phyloP scores from a whole-genome alignment of 1,140 invertebrate genomes.

The Bombus sibiricus region DNA sequence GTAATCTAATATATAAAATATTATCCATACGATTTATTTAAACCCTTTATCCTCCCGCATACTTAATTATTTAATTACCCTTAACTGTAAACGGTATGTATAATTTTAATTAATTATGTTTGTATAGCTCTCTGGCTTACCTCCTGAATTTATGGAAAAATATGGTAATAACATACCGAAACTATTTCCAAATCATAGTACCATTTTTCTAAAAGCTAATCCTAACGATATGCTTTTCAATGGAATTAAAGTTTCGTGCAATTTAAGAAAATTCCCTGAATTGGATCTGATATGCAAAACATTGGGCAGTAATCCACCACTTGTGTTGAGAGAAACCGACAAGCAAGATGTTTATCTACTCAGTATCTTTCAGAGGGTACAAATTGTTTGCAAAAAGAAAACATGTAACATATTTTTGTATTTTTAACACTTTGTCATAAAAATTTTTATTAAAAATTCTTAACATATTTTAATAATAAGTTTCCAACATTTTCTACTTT shows the following conservation, averaged over 20 bases:
- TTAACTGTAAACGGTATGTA: not conserved
- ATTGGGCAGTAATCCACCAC: constrained; percentile 43
- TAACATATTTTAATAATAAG: too few relatives aligned
- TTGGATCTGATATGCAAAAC: constrained; percentile 57
- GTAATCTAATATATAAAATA: too few relatives aligned
- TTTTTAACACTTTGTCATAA: not conserved
- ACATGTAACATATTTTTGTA: not conserved
- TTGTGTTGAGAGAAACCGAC: constrained; percentile 47
- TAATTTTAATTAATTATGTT: not conserved
- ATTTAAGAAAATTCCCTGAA: constrained; percentile 49
- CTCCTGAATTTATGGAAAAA: constrained; percentile 41
- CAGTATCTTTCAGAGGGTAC: constrained; percentile 66
- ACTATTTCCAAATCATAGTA: constrained; percentile 54
- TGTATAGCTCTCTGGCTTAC: constrained; percentile 33
- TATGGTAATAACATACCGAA: constrained; percentile 56
- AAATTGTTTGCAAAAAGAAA: not conserved
- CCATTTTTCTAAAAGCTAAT: constrained; percentile 58
- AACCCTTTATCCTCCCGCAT: not conserved
- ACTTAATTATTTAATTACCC: not conserved
- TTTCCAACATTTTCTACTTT: too few relatives aligned
- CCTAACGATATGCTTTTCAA: constrained; percentile 60
- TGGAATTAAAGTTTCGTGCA: constrained; percentile 63
- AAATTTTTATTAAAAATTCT: not conserved
- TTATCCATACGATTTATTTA: not conserved
- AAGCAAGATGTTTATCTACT: constrained; percentile 47